These are phyloP conservation scores for Sapajus apella DNA, from an alignment of 2,113 vertebrate species.

Conservation along the genomic window DNA sequence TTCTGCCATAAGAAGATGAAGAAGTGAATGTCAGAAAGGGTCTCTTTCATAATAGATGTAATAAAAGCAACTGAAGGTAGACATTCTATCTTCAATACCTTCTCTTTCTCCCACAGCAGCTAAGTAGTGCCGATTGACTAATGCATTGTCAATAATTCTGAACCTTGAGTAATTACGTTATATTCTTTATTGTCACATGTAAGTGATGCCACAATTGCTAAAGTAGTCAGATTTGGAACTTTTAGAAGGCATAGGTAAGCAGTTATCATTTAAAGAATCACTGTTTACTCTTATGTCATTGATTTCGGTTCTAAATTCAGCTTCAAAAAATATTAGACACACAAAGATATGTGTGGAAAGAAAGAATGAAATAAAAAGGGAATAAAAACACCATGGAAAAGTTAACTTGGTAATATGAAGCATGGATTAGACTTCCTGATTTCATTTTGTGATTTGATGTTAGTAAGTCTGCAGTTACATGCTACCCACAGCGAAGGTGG, in stretches of 20 bases:
- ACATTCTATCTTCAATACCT: neutral
- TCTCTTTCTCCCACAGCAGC: rapidly evolving
- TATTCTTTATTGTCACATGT: neutral
- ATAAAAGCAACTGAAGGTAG: neutral
- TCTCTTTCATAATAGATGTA: neutral
- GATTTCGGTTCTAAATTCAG: neutral
- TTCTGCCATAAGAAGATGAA: neutral
- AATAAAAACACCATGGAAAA: neutral
- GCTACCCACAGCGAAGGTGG: neutral
- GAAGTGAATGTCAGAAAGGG: neutral
- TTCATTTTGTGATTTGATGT: neutral
- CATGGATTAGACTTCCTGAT: neutral
- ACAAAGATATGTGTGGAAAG: neutral
- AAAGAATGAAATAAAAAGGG: neutral
- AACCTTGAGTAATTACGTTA: neutral
- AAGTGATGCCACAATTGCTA: neutral
- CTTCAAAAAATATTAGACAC: neutral
- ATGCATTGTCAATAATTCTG: neutral
- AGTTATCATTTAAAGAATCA: neutral
- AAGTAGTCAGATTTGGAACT: neutral
- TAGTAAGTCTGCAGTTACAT: neutral
- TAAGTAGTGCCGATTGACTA: neutral
- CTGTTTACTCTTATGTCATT: neutral
- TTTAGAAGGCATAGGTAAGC: neutral
- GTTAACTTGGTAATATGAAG: neutral